phyloP scores from a whole-genome alignment of 2,113 vertebrate species.

The Tupaia chinensis region DNA sequence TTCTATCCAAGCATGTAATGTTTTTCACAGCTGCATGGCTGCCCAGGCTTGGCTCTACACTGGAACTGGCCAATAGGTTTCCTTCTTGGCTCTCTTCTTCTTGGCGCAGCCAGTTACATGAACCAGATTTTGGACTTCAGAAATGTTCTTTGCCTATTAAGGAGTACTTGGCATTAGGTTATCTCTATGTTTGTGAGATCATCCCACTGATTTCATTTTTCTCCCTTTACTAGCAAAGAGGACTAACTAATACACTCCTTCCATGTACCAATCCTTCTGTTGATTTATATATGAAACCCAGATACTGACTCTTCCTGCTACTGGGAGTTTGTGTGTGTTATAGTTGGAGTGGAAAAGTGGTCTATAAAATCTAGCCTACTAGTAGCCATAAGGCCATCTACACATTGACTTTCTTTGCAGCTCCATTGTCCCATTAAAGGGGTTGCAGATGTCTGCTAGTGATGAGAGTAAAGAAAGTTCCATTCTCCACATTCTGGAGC shows the following conservation, averaged over 20 bases:
- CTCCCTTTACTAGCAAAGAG: neutral
- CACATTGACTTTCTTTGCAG: neutral
- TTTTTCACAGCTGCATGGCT: neutral
- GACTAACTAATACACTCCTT: neutral
- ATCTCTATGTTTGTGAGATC: neutral
- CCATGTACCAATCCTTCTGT: neutral
- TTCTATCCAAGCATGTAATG: neutral
- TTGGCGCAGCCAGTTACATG: neutral
- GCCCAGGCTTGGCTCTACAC: neutral
- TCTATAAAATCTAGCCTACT: neutral
- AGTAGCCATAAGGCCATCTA: neutral
- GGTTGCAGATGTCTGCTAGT: neutral
- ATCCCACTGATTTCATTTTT: neutral
- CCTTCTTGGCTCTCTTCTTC: neutral
- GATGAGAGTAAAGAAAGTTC: neutral
- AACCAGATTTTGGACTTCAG: neutral
- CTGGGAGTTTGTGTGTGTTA: neutral
- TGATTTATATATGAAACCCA: constrained; percentile 1
- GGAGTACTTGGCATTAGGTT: neutral
- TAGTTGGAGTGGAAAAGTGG: neutral
- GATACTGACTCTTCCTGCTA: neutral
- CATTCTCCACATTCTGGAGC: neutral
- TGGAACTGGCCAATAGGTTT: neutral
- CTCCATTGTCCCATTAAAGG: neutral
- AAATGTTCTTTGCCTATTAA: neutral